A percentile compares a stretch with the other conserved stretches of the same genome.
These are phyloP conservation scores for Salvelinus fontinalis DNA, from an alignment of 2,113 vertebrate genomes.

Conservation along the genomic window DNA sequence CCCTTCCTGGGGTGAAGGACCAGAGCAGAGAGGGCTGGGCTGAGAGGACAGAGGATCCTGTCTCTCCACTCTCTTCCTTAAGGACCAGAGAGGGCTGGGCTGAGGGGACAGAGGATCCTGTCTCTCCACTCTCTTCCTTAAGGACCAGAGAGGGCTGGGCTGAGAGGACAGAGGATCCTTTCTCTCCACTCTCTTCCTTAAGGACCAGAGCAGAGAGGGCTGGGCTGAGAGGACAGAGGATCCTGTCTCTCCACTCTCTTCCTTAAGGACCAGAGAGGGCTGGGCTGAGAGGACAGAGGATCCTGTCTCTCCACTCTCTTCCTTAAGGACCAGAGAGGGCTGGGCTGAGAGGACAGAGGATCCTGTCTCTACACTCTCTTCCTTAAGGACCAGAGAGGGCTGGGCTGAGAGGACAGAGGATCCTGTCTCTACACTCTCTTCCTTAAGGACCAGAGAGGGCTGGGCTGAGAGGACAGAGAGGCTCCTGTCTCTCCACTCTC, in stretches of 20 bases:
- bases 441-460: slow-evolving; percentile 58
- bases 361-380: slow-evolving; percentile 36
- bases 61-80: slow-evolving; percentile 52
- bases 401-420: slow-evolving; percentile 2
- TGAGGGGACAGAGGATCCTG: too few species aligned
- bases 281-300: slow-evolving; percentile 3
- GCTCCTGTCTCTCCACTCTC: too few species aligned
- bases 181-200: too few species aligned
- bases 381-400: slow-evolving; percentile 63
- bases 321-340: slow-evolving; percentile 64
- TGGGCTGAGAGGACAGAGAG: too few species aligned
- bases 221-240: slow-evolving; percentile 5
- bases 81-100: slow-evolving; percentile 60
- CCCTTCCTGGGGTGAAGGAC: too few species aligned
- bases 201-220: too few species aligned
- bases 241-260: slow-evolving; percentile 36
- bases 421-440: slow-evolving; percentile 36
- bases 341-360: slow-evolving; percentile 4
- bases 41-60: slow-evolving; percentile 15
- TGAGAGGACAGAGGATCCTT: too few species aligned
- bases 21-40: slow-evolving; percentile 43
- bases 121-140: too few species aligned
- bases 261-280: slow-evolving; percentile 63
- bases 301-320: slow-evolving; percentile 36
- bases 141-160: too few species aligned